Percentiles rank a stretch among this genome's conserved stretches.
These are phyloP conservation scores for Sturmia bella DNA, from an alignment of 2,888 invertebrate species.

Conservation along the genomic window DNA sequence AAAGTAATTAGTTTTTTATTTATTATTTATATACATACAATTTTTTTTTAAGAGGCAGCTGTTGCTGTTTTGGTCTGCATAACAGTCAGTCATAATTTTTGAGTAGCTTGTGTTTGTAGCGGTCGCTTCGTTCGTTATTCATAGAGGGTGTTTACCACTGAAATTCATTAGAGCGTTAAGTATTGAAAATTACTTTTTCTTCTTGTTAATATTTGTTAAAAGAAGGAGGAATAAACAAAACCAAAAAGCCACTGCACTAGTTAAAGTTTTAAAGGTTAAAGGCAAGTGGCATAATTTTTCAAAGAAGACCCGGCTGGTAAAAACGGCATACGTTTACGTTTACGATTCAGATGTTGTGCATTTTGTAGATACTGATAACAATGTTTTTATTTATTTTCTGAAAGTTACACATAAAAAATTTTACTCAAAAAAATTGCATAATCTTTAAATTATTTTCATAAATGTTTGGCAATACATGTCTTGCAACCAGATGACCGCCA, in stretches of 20 bases:
- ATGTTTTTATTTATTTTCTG: too few species aligned
- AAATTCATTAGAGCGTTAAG: slow-evolving; percentile 61
- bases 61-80: slow-evolving; percentile 40
- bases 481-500: too few species aligned
- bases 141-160: slow-evolving; percentile 54
- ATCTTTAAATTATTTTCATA: too few species aligned
- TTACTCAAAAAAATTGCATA: too few species aligned
- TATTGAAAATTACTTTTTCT: slow-evolving; percentile 56
- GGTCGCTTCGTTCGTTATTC: slow-evolving; percentile 6
- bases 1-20: slow-evolving; percentile 38
- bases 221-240: slow-evolving; percentile 5
- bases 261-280: slow-evolving; percentile 47
- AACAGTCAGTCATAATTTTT: slow-evolving; percentile 26
- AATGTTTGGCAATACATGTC: too few species aligned
- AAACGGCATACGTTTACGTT: not conserved
- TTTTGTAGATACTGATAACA: too few species aligned
- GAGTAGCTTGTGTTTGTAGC: not conserved
- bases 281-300: slow-evolving; percentile 16
- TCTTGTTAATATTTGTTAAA: slow-evolving; percentile 33
- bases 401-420: too few species aligned
- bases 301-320: slow-evolving; percentile 23
- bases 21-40: not conserved
- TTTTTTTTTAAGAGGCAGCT: slow-evolving; percentile 45
- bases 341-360: too few species aligned
- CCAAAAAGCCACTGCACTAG: slow-evolving; percentile 32